Conservation (phyloP, 2,888 invertebrate genomes). For the Melanchra persicariae region DNA sequence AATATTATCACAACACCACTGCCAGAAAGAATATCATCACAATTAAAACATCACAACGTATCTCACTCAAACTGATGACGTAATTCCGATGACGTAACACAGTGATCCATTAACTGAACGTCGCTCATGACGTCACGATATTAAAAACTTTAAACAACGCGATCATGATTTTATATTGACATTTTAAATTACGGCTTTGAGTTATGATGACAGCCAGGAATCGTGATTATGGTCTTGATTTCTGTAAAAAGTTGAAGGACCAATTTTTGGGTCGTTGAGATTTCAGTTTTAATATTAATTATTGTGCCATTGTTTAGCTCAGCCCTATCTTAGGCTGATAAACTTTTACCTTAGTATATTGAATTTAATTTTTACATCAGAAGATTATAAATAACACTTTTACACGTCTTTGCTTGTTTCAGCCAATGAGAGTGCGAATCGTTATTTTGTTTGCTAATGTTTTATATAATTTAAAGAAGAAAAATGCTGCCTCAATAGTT, state of each 20-base stretch:
- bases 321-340: not conserved
- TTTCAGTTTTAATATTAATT: not conserved
- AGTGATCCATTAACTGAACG: slow-evolving; percentile 30
- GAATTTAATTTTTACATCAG: too few relatives aligned
- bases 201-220: slow-evolving; percentile 2
- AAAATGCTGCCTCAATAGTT: too few relatives aligned
- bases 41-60: slow-evolving; percentile 17
- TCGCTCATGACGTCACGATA: slow-evolving; percentile 34
- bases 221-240: not conserved
- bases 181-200: slow-evolving; percentile 3
- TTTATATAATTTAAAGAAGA: too few relatives aligned
- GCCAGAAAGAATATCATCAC: not conserved
- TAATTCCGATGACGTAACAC: slow-evolving; percentile 18
- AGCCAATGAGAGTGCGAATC: too few relatives aligned
- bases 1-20: not conserved
- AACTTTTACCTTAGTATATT: too few relatives aligned
- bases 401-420: too few relatives aligned
- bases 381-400: too few relatives aligned
- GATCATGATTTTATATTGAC: slow-evolving; percentile 31
- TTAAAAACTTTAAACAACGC: slow-evolving; percentile 32
- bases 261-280: not conserved
- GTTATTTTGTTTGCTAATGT: too few relatives aligned
- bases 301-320: too few relatives aligned
- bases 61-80: slow-evolving; percentile 17
- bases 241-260: not conserved